Percentiles rank a stretch among this genome's conserved stretches.
These are phyloP conservation scores for Hystrix brachyura DNA, from an alignment of 2,113 vertebrate species.

Conservation along the genomic window DNA sequence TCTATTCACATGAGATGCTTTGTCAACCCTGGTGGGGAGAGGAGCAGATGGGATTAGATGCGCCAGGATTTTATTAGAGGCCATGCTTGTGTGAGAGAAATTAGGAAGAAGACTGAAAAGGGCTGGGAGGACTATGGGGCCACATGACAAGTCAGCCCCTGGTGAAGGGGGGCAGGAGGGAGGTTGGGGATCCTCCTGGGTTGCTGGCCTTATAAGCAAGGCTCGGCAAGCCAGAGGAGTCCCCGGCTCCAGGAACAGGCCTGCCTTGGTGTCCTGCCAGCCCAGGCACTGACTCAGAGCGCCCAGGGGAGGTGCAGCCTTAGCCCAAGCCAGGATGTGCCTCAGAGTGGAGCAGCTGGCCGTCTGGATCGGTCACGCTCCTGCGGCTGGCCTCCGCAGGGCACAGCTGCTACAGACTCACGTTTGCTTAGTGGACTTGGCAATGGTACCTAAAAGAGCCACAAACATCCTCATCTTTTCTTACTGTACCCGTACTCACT, in stretches of 20 bases:
- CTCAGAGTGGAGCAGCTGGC: not conserved
- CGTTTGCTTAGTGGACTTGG: not conserved
- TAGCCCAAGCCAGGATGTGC: not conserved
- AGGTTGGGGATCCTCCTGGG: not conserved
- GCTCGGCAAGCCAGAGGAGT: not conserved
- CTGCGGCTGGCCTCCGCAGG: not conserved
- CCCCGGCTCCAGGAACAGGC: not conserved
- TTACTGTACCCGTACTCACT: not conserved
- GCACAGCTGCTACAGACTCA: not conserved
- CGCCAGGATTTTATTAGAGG: not conserved
- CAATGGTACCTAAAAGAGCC: not conserved
- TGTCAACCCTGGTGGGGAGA: not conserved
- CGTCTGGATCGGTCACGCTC: too few species aligned
- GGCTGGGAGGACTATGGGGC: not conserved
- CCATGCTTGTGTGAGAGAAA: not conserved
- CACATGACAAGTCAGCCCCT: not conserved
- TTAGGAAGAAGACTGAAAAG: not conserved
- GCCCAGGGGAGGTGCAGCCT: accelerated
- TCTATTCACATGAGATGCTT: not conserved
- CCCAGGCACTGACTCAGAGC: not conserved
- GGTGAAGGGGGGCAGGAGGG: not conserved
- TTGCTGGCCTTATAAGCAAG: not conserved
- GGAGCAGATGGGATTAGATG: not conserved
- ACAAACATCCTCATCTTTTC: not conserved
- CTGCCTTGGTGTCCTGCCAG: not conserved